These are phyloP conservation scores for silkworm (Bombyx mori) DNA, from an alignment of 1,140 invertebrate species.

Conservation along the genomic window DNA sequence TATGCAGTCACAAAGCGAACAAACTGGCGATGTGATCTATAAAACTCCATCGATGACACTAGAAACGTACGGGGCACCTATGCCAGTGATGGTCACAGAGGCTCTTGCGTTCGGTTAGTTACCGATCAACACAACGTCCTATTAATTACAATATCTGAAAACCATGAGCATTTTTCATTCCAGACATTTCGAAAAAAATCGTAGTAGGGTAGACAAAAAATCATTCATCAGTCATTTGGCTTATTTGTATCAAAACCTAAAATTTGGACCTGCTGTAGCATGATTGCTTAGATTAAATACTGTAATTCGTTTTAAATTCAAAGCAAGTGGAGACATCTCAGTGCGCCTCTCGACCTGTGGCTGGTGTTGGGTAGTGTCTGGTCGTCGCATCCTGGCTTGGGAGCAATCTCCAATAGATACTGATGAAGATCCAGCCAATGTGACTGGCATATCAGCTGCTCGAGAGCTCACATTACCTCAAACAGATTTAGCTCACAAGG, in stretches of 20 bases:
- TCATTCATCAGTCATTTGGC: background rate
- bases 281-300: slow-evolving; percentile 1
- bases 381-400: slow-evolving; percentile 90
- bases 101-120: slow-evolving; percentile 85
- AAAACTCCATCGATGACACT: slow-evolving; percentile 78
- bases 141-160: too few species aligned
- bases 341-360: slow-evolving; percentile 69
- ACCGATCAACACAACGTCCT: background rate
- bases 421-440: background rate
- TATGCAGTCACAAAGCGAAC: slow-evolving; percentile 27
- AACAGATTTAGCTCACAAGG: slow-evolving; percentile 92
- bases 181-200: too few species aligned
- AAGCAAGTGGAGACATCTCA: slow-evolving; percentile 72
- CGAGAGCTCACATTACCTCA: slow-evolving; percentile 89
- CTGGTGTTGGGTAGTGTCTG: slow-evolving; percentile 87
- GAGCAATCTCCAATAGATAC: slow-evolving; percentile 67
- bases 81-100: slow-evolving; percentile 91
- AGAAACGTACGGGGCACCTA: slow-evolving; percentile 82
- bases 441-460: slow-evolving; percentile 25
- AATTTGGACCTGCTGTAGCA: background rate
- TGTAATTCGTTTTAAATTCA: background rate
- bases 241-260: background rate
- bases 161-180: too few species aligned
- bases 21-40: slow-evolving; percentile 77
- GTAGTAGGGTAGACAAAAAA: background rate